phyloP scores from a whole-genome alignment of 2,888 invertebrate genomes.

The Miltochrista miniata region DNA sequence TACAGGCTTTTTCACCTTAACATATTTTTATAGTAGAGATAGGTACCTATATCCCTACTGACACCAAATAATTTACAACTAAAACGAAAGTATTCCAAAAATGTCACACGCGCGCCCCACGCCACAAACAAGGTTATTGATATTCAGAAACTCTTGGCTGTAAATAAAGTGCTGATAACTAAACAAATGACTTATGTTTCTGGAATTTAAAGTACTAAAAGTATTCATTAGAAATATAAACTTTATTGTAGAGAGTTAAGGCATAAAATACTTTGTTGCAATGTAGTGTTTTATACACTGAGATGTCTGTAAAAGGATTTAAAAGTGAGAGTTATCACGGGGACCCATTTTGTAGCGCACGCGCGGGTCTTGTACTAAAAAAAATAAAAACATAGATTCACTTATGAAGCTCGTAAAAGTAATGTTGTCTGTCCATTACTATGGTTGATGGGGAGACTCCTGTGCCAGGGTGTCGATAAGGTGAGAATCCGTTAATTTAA shows the following conservation, averaged over 20 bases:
- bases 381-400: conserved; percentile 51
- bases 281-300: conserved; percentile 52
- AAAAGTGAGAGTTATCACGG: conserved; percentile 83
- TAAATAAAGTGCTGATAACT: conserved; percentile 82
- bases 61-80: conserved; percentile 47
- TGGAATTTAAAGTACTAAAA: conserved; percentile 69
- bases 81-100: conserved; percentile 46
- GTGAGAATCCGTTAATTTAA: conserved; percentile 22
- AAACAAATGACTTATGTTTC: conserved; percentile 81
- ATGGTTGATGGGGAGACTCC: conserved; percentile 64
- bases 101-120: conserved; percentile 52
- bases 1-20: too few relatives aligned
- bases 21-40: not conserved
- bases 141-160: conserved; percentile 70
- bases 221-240: conserved; percentile 21
- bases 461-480: conserved; percentile 61
- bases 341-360: conserved; percentile 78
- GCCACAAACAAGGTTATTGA: conserved; percentile 61
- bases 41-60: conserved; percentile 29
- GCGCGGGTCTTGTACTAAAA: conserved; percentile 72
- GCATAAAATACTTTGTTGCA: conserved; percentile 35
- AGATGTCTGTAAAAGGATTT: conserved; percentile 74
- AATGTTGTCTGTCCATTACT: conserved; percentile 50
- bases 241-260: conserved; percentile 32
- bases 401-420: conserved; percentile 61